A percentile compares a stretch with the other conserved stretches of the same genome.
These are phyloP conservation scores for Cephus spinipes DNA, from an alignment of 2,888 invertebrate genomes.

Conservation along the genomic window DNA sequence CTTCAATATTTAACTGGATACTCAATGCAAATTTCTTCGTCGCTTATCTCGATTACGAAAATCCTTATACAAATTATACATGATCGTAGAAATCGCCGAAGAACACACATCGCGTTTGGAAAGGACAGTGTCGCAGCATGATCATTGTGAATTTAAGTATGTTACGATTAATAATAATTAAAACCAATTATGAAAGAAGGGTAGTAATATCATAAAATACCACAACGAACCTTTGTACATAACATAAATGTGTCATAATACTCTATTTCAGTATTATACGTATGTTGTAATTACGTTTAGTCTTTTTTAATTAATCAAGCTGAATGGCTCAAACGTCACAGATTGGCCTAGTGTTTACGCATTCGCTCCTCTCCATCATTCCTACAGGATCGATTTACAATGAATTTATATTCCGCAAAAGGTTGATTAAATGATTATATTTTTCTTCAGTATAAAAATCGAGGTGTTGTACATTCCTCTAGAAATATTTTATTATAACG, in stretches of 20 bases:
- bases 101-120: neutral
- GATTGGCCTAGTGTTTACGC: slow-evolving; percentile 21
- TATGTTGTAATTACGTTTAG: slow-evolving; percentile 28
- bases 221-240: slow-evolving; percentile 54
- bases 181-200: slow-evolving; percentile 34
- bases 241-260: slow-evolving; percentile 28
- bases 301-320: slow-evolving; percentile 39
- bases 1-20: slow-evolving; percentile 11
- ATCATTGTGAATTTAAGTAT: slow-evolving; percentile 47
- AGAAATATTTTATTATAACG: neutral
- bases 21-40: slow-evolving; percentile 30
- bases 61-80: neutral
- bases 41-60: slow-evolving; percentile 19
- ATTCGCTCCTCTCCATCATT: neutral
- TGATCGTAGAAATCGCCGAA: neutral
- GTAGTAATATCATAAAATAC: slow-evolving; percentile 47
- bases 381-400: neutral
- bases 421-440: neutral
- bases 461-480: neutral
- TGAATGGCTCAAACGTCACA: slow-evolving; percentile 40
- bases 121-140: slow-evolving; percentile 32
- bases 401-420: neutral
- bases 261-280: slow-evolving; percentile 22
- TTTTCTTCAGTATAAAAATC: neutral
- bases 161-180: slow-evolving; percentile 40